Conservation (phyloP, 1,140 invertebrate genomes). For the Rhynchophorus ferrugineus region DNA sequence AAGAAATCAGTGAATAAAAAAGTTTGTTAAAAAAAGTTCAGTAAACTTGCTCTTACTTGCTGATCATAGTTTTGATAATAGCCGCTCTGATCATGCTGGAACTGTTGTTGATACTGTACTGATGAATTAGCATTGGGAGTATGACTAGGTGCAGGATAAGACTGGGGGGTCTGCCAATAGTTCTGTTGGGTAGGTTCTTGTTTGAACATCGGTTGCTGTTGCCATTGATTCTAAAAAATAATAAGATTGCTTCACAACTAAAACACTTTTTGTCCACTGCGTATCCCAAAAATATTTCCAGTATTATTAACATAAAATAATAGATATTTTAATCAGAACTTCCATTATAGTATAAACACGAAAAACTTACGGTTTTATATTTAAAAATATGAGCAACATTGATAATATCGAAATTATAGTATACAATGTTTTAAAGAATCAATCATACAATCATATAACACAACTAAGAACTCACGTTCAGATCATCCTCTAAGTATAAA, state of each 20-base stretch:
- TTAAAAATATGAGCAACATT: too few species aligned
- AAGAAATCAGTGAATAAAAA: background rate
- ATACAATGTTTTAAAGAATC: too few species aligned
- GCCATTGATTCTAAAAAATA: conserved; percentile 33
- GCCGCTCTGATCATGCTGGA: conserved; percentile 14
- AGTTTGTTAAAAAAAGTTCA: conserved; percentile 1
- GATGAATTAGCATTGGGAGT: conserved; percentile 8
- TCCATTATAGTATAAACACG: too few species aligned
- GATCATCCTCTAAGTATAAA: too few species aligned
- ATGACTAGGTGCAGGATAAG: conserved; percentile 6
- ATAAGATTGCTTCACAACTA: conserved; percentile 1
- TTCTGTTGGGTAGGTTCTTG: conserved; percentile 25
- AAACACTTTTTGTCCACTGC: background rate
- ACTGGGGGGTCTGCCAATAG: conserved; percentile 29
- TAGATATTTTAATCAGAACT: too few species aligned
- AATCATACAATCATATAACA: too few species aligned
- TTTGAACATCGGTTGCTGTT: conserved; percentile 28
- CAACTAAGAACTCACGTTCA: too few species aligned
- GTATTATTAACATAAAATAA: too few species aligned
- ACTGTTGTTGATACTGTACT: conserved; percentile 21
- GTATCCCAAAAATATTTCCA: too few species aligned
- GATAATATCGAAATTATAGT: too few species aligned
- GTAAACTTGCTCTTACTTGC: background rate
- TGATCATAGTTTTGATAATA: conserved; percentile 17
- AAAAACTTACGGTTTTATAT: too few species aligned